phyloP scores from a whole-genome alignment of 1,140 invertebrate species.

The Papilio helenus region DNA sequence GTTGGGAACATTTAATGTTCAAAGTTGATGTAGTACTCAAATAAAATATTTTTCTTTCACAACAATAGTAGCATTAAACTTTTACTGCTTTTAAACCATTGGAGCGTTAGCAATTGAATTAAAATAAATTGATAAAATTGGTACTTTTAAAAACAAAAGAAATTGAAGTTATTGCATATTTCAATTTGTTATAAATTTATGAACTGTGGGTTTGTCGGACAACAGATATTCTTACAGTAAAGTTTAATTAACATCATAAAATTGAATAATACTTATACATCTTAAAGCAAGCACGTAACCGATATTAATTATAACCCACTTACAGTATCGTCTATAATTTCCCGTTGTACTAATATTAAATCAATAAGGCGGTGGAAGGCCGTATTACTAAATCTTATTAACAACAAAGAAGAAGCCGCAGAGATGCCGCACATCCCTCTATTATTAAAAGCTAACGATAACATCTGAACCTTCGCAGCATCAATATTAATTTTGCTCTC shows the following conservation, averaged over 20 bases:
- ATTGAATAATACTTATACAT: not conserved
- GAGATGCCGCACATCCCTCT: slow-evolving; percentile 49
- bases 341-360: slow-evolving; percentile 35
- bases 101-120: not conserved
- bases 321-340: slow-evolving; percentile 11
- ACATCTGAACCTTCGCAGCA: slow-evolving; percentile 59
- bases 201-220: too few species aligned
- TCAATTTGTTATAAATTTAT: too few species aligned
- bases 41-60: not conserved
- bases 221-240: not conserved
- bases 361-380: slow-evolving; percentile 23
- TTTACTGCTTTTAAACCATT: not conserved
- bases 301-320: slow-evolving; percentile 13
- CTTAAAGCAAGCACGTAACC: not conserved
- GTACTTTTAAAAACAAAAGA: too few species aligned
- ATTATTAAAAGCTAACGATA: slow-evolving; percentile 72
- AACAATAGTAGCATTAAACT: not conserved
- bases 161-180: too few species aligned
- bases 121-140: too few species aligned
- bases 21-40: slow-evolving; percentile 45
- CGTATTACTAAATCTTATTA: slow-evolving; percentile 49
- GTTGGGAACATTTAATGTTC: slow-evolving; percentile 53
- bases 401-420: slow-evolving; percentile 48
- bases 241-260: not conserved
- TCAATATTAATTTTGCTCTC: slow-evolving; percentile 71